Conservation (phyloP, 2,888 invertebrate species). For the Ditylenchus weischeri region DNA sequence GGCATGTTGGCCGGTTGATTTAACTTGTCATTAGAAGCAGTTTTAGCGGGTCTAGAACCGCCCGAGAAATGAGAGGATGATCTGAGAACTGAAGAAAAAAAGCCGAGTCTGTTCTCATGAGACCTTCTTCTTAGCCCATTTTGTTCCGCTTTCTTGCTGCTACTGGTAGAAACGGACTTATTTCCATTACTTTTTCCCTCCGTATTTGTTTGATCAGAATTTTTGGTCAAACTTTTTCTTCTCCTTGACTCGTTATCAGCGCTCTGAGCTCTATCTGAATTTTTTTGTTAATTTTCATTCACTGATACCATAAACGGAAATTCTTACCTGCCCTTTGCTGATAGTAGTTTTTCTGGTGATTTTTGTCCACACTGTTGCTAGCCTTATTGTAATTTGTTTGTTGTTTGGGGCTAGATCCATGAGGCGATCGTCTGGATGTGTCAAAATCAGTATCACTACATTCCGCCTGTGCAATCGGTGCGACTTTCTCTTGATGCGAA, state of each 20-base stretch:
- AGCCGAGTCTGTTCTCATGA: not conserved
- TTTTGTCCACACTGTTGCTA: too few relatives aligned
- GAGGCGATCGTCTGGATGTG: constrained; percentile 31
- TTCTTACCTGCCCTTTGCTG: too few relatives aligned
- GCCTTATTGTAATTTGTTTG: too few relatives aligned
- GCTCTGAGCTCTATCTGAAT: constrained; percentile 2
- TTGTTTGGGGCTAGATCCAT: not conserved
- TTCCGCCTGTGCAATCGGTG: constrained; percentile 58
- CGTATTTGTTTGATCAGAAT: too few relatives aligned
- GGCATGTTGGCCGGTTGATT: not conserved
- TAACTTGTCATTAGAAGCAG: too few relatives aligned
- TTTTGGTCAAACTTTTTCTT: too few relatives aligned
- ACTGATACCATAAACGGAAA: too few relatives aligned
- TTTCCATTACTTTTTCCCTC: not conserved
- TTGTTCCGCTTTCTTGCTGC: not conserved
- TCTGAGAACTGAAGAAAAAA: not conserved
- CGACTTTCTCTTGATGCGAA: constrained; percentile 22
- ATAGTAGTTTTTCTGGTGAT: too few relatives aligned
- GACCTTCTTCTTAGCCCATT: not conserved
- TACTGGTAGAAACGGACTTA: not conserved
- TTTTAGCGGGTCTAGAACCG: too few relatives aligned
- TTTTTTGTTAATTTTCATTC: not conserved
- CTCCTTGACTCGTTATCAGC: not conserved
- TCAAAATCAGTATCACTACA: constrained; percentile 58
- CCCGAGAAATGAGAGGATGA: too few relatives aligned